These are phyloP conservation scores for Yponomeuta evonymella DNA, from an alignment of 2,888 invertebrate species.

Conservation along the genomic window DNA sequence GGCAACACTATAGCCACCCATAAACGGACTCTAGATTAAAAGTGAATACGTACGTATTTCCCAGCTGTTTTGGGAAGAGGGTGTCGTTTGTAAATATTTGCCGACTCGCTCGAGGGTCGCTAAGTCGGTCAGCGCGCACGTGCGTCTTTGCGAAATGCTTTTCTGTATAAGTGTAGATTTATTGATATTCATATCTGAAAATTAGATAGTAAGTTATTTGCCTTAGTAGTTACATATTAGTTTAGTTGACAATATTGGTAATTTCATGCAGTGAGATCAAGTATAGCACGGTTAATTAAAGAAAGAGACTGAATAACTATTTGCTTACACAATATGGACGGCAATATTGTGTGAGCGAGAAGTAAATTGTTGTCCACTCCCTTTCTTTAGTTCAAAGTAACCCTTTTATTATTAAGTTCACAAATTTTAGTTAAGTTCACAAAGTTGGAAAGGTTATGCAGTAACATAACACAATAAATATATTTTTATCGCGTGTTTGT, in stretches of 20 bases:
- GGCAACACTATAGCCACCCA: conserved; percentile 52
- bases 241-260: no score
- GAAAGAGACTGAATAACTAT: no score
- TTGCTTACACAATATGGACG: no score
- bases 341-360: no score
- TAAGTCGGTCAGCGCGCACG: conserved; percentile 11
- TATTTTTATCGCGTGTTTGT: not conserved
- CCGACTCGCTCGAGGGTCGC: conserved; percentile 1
- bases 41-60: not conserved
- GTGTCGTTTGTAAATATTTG: conserved; percentile 15
- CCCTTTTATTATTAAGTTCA: no score
- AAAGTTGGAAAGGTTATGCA: not conserved
- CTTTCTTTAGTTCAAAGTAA: no score
- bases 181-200: not conserved
- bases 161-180: conserved; percentile 5
- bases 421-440: not conserved
- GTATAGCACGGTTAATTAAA: no score
- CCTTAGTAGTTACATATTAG: no score
- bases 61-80: not conserved
- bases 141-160: conserved; percentile 8
- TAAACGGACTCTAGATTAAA: conserved; percentile 24
- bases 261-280: no score
- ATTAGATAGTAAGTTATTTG: not conserved
- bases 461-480: not conserved
- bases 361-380: no score